A percentile compares a stretch with the other conserved stretches of the same genome.
phyloP scores from a whole-genome alignment of 2,797 vertebrate species.

The Monodelphis domestica region DNA sequence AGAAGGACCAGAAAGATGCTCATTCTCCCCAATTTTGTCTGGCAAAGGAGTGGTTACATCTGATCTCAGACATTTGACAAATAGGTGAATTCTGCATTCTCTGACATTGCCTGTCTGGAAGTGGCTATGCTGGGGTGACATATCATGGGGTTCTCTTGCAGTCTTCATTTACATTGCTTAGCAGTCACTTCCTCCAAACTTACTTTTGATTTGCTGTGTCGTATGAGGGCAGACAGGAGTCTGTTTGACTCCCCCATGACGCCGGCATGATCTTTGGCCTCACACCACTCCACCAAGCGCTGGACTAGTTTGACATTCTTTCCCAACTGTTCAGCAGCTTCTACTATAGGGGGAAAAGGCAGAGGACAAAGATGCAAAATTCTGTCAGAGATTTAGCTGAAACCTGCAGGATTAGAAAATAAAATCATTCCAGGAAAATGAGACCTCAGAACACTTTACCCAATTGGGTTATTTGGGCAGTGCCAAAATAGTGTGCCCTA shows the following conservation, averaged over 20 bases:
- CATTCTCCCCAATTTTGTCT: constrained; percentile 27
- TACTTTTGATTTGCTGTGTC: constrained; percentile 99
- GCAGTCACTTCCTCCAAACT: constrained; percentile 61
- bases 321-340: constrained; percentile 97
- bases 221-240: constrained; percentile 96
- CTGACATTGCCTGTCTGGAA: not conserved
- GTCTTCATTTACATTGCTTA: not conserved
- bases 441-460: not conserved
- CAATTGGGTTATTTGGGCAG: not conserved
- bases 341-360: constrained; percentile 86
- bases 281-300: constrained; percentile 97
- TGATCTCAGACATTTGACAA: not conserved
- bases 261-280: constrained; percentile 98
- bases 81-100: not conserved
- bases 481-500: constrained; percentile 3
- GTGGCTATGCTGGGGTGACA: not conserved
- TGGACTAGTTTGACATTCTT: constrained; percentile 94
- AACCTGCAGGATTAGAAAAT: not conserved
- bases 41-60: not conserved
- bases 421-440: constrained; percentile 32
- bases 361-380: constrained; percentile 69
- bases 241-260: constrained; percentile 99
- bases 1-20: constrained; percentile 3
- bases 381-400: constrained; percentile 30
- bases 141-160: not conserved